These are phyloP conservation scores for Scaeva pyrastri DNA, from an alignment of 2,888 invertebrate genomes.

Conservation along the genomic window DNA sequence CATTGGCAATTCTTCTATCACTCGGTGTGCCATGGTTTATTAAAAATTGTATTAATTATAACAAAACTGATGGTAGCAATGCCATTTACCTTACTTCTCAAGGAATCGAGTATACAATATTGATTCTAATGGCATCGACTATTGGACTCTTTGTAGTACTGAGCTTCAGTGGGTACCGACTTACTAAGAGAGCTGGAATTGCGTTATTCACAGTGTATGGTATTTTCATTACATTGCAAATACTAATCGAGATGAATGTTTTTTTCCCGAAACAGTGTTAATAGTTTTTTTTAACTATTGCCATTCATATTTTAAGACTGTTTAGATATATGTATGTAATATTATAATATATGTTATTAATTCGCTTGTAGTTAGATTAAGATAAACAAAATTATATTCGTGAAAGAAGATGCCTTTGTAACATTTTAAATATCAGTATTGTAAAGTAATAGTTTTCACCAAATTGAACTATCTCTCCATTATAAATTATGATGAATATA, in stretches of 20 bases:
- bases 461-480: neutral
- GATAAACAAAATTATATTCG: constrained; percentile 47
- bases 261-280: constrained; percentile 84
- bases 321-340: constrained; percentile 70
- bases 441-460: neutral
- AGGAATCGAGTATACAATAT: constrained; percentile 92
- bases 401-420: neutral
- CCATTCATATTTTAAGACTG: constrained; percentile 76
- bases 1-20: constrained; percentile 92
- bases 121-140: constrained; percentile 91
- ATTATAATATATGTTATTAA: constrained; percentile 24
- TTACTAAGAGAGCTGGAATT: constrained; percentile 89
- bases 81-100: constrained; percentile 89
- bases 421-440: constrained; percentile 6
- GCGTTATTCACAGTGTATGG: constrained; percentile 88
- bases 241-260: constrained; percentile 91
- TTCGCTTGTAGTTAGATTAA: neutral
- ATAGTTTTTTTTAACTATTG: neutral
- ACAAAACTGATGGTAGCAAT: constrained; percentile 80
- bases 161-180: constrained; percentile 88
- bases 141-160: constrained; percentile 88
- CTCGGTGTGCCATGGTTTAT: constrained; percentile 94
- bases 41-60: constrained; percentile 86
- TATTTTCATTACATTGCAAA: constrained; percentile 90
- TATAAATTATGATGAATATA: neutral